Conservation (phyloP, 2,797 vertebrate species). For the Tragopan temminckii region DNA sequence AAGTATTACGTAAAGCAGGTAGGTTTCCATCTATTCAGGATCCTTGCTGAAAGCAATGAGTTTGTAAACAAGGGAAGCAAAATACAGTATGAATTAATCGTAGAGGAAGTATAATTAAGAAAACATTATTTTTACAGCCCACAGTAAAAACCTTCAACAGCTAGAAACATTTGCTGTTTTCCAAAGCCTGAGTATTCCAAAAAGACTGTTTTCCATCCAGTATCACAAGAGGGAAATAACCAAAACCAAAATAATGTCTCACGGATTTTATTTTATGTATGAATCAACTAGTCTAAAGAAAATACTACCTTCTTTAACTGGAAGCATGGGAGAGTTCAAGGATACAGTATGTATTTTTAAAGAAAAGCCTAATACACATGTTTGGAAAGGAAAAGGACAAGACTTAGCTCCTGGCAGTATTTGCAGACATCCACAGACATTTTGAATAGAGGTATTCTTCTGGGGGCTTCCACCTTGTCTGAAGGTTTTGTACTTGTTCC, state of each 20-base stretch:
- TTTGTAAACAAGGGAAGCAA: not conserved
- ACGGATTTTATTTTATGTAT: conserved; percentile 25
- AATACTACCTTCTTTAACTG: conserved; percentile 61
- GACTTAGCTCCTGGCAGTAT: conserved; percentile 59
- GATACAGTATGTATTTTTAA: conserved; percentile 51
- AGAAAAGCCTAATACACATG: conserved; percentile 57
- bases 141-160: not conserved
- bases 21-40: not conserved
- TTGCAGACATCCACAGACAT: conserved; percentile 67
- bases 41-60: not conserved
- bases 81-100: not conserved
- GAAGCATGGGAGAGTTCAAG: conserved; percentile 20
- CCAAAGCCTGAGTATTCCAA: not conserved
- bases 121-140: not conserved
- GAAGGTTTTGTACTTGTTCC: conserved; percentile 65
- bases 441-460: conserved; percentile 75
- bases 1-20: not conserved
- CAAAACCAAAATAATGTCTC: conserved; percentile 55
- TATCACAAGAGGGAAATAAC: conserved; percentile 47
- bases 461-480: conserved; percentile 72
- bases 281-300: conserved; percentile 62
- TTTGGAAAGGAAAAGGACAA: conserved; percentile 65
- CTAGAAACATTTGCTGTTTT: conserved; percentile 10
- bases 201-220: not conserved
- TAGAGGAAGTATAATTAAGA: not conserved